Evolutionary conservation across 1,140 invertebrate species (phyloP), one percentile per base, ranked within the genome.

Genomic region (Rhizoglyphus robini): DNA sequence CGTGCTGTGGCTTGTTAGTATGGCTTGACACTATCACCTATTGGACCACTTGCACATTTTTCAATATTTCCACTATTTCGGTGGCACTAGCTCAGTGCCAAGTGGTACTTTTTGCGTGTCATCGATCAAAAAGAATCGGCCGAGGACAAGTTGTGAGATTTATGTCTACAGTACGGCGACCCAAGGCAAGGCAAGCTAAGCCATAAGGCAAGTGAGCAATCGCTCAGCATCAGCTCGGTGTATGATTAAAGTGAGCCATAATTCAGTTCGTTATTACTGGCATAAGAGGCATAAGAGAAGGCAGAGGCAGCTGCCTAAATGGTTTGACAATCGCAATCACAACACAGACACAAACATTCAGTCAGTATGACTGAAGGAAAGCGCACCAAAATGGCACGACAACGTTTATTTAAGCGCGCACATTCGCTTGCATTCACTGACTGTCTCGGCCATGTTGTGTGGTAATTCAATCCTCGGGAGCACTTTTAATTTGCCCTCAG

Each of bases 221-320:
- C 41, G 41, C 23, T 46, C 41, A 46, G 15, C 41, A 46, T 46
- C n/a, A n/a, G n/a, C n/a, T n/a, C n/a, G n/a, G n/a, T n/a, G n/a
- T n/a, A 54, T 54, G 51, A 54, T 54, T 54, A 54, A 54, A 54
- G 51, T 54, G 51, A 20, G 51, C 51, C 51, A 54, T 54, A 54
- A 54, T 54, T 54, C 51, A 54, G 20, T 23, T 8, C 8, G 23
- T 54, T 54, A 54, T 54, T 54, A 54, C 51, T 54, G 8, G 51
- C 23, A 32, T 23, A 11, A 41, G 18, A n/a, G n/a, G n/a, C n/a
- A n/a, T n/a, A n/a, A n/a, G n/a, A n/a, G n/a, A n/a, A n/a, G n/a
- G n/a, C n/a, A n/a, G n/a, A 54, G 51, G 51, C 51, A 54, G 51
- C 51, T 54, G 51, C 51, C 51, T 54, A 54, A 54, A 54, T 54